Base-by-base conservation (phyloP, 2,888 invertebrate genomes). In the Andrena dorsata region DNA sequence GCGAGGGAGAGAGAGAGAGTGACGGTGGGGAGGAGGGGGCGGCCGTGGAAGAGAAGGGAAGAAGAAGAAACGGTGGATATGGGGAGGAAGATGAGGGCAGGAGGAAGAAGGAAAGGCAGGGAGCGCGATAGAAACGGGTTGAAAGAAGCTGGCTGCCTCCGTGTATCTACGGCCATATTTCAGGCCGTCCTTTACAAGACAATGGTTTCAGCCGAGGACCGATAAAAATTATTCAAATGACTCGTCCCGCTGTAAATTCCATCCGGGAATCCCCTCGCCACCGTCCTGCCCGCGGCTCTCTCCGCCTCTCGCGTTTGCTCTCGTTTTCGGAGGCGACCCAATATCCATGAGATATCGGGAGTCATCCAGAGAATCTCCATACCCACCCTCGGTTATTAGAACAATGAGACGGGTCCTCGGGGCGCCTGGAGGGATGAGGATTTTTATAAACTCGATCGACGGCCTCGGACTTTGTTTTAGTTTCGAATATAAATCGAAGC, bases 151-250 rank as follows among this genome's bases (percentile, higher is more conserved):
- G 79, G 60, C 74, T 86, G 79, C 85, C 88, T 84, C 84, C 90
- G 86, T 90, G 89, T 92, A 92, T 92, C 92, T 91, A 77, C 87
- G 87, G 90, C 90, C 85, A 92, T 92, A 92, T 92, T 92, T 92
- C 89, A 92, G 87, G 68, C 86, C 89, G 90, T 89, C 88, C 89
- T 91, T 92, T 91, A 92, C 92, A 92, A 92, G 92, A 92, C 92
- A 92, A 92, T 92, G 92, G 91, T 92, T 92, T 92, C 92, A 92
- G 87, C 88, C 91, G 88, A 88, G 86, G 85, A 86, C 89, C 91
- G 92, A 92, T 91, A 92, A 92, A 92, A 92, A 92, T 92, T 92
- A 92, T 92, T 92, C 91, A 90, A 92, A 92, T 91, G 89, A 90
- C 87, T 85, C 77, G 83, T 71, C 84, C 80, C 85, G 82, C 86